Evolutionary conservation across 2,113 vertebrate species (phyloP).

Genomic region (Bufo gargarizans): DNA sequence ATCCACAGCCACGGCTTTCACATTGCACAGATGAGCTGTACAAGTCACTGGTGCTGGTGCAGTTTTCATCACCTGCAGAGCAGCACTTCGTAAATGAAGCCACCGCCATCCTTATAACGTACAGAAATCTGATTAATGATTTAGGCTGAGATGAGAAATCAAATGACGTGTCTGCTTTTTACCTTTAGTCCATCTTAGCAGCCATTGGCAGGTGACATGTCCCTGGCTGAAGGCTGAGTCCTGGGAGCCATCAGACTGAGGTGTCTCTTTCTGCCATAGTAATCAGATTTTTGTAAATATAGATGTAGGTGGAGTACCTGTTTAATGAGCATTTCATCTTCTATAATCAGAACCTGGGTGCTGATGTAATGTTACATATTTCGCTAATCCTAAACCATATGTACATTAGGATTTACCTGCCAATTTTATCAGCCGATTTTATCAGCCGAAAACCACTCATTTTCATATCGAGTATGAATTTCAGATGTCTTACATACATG

Average conservation of each 20-base stretch:
- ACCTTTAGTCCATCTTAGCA: no score
- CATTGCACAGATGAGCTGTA: no score
- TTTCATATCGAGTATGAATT: not conserved
- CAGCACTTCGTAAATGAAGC: no score
- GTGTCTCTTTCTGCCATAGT: not conserved
- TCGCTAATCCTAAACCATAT: not conserved
- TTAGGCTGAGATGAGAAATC: not conserved
- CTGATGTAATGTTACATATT: not conserved
- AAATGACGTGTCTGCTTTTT: not conserved
- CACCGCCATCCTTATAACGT: no score
- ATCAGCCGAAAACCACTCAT: not conserved
- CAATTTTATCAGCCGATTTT: not conserved
- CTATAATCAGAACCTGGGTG: not conserved
- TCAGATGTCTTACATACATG: not conserved
- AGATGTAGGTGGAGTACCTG: not conserved
- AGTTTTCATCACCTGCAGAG: no score
- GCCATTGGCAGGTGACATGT: no score
- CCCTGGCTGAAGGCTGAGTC: not conserved
- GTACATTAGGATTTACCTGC: not conserved
- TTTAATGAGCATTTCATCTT: not conserved
- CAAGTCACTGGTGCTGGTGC: no score
- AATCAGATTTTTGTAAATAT: not conserved
- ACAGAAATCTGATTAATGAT: no score
- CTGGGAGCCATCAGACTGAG: no score
- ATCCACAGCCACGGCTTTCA: no score